Percentiles rank a stretch among this genome's conserved stretches.
phyloP scores from a whole-genome alignment of 2,888 invertebrate genomes.

The Schizotus pectinicornis region DNA sequence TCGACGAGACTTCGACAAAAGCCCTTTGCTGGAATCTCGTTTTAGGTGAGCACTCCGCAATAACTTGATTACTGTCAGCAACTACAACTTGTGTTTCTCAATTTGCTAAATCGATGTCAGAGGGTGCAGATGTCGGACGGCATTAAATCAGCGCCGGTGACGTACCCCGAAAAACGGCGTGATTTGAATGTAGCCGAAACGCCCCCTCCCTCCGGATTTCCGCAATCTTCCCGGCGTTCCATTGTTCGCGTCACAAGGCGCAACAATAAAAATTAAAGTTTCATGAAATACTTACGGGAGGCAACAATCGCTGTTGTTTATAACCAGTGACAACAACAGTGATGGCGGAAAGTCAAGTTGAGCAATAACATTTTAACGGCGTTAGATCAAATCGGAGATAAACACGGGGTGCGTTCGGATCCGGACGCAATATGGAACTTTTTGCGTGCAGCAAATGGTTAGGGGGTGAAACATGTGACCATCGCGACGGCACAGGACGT shows the following conservation, averaged over 20 bases:
- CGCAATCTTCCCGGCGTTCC: not conserved
- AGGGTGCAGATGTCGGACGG: slow-evolving; percentile 8
- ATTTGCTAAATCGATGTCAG: slow-evolving; percentile 16
- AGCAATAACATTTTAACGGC: too few species aligned
- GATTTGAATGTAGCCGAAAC: not conserved
- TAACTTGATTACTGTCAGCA: slow-evolving; percentile 22
- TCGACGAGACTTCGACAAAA: slow-evolving; percentile 5
- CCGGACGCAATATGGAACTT: slow-evolving; percentile 3
- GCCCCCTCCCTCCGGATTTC: too few species aligned
- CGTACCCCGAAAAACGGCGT: not conserved
- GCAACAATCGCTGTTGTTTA: not conserved
- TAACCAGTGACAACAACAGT: not conserved
- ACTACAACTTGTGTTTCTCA: slow-evolving; percentile 11
- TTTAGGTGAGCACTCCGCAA: slow-evolving; percentile 12
- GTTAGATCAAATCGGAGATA: not conserved
- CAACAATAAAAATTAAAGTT: not conserved
- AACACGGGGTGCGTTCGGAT: not conserved
- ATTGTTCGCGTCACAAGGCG: not conserved
- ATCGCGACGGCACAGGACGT: slow-evolving; percentile 28
- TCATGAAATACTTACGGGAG: slow-evolving; percentile 10
- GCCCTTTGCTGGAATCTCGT: not conserved
- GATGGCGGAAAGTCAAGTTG: too few species aligned
- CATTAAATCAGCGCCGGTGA: slow-evolving; percentile 5
- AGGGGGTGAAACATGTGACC: slow-evolving; percentile 14
- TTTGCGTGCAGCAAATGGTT: slow-evolving; percentile 3